Percentiles rank a stretch among this genome's conserved stretches.
Evolutionary conservation across 2,113 vertebrate genomes (phyloP).

Genomic region (Lathamus discolor): DNA sequence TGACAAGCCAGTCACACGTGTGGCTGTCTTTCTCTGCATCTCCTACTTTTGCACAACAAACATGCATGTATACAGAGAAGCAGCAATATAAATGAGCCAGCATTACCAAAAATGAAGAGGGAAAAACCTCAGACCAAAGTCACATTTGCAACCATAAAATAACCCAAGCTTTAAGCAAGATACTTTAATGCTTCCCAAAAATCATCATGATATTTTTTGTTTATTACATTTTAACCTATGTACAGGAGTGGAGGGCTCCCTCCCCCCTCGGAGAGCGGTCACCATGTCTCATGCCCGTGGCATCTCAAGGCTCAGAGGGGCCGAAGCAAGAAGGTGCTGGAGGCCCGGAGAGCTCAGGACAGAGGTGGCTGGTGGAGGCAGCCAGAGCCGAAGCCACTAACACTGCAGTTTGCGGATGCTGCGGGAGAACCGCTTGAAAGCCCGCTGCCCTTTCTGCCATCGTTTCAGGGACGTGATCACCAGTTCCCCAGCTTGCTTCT

Average conservation of each 20-base stretch:
- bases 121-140: slow-evolving; percentile 36
- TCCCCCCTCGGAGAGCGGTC: background rate
- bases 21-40: slow-evolving; percentile 55
- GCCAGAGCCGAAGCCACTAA: slow-evolving; percentile 57
- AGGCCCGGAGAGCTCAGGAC: slow-evolving; percentile 6
- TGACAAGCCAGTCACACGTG: background rate
- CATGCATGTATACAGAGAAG: slow-evolving; percentile 29
- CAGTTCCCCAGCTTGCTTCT: slow-evolving; percentile 91
- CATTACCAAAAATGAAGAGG: background rate
- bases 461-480: slow-evolving; percentile 97
- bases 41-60: background rate
- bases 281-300: background rate
- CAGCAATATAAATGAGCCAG: slow-evolving; percentile 27
- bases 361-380: background rate
- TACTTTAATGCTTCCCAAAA: slow-evolving; percentile 65
- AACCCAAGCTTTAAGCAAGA: slow-evolving; percentile 45
- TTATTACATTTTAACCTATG: slow-evolving; percentile 70
- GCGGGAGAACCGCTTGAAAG: slow-evolving; percentile 95
- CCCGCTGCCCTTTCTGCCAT: slow-evolving; percentile 95
- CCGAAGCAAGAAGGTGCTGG: slow-evolving; percentile 47
- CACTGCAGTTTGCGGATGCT: slow-evolving; percentile 97
- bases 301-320: slow-evolving; percentile 28
- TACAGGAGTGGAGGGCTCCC: slow-evolving; percentile 48
- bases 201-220: slow-evolving; percentile 44
- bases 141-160: slow-evolving; percentile 24